Evolutionary conservation across 2,888 invertebrate genomes (phyloP), one percentile per base, ranked within the genome.

Genomic region (Hyalella azteca): DNA sequence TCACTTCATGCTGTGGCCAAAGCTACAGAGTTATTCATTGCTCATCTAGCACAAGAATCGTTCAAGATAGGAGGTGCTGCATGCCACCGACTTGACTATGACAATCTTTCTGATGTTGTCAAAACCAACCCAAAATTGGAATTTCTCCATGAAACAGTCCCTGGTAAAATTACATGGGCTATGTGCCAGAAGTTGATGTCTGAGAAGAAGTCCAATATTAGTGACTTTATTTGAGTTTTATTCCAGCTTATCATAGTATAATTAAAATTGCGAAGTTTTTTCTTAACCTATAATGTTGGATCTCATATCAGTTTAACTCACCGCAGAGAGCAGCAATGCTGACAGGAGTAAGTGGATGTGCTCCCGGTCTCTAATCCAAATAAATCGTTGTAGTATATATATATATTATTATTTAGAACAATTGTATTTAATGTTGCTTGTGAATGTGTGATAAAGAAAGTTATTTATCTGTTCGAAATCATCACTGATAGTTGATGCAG

Each of bases 21-120:
- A 29, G 82, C 82, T 15, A 84, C 84, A 3, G 85, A 85, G 73
- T 66, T 85, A 40, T 85, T 85, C 60, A 79, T 85, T 45, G 79
- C 83, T 22, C 79, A 80, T 39, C 45, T 85, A 15, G 79, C 83
- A n/a, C 36, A 36, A 48, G 82, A 83, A 50, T 78, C 82, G 13
- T 78, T 45, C 48, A 77, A 49, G 9, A 26, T 50, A 3, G 45
- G 73, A 2, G 29, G 19, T 19, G n/a, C 4, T 19, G 40, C 78
- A 22, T 32, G 22, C n/a, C 26, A 60, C 19, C 7, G 32, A 3
- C 54, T 84, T 2, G 73, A 81, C 66, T 84, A 84, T 59, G 84
- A 84, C 19, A 66, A 39, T 45, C 73, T 84, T 36, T 73, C 84
- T 7, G 45, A 54, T 9, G 39, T 73, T 11, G 81, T 84, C n/a